Conservation (phyloP, 2,797 vertebrate species). For the Accipiter minullus region DNA sequence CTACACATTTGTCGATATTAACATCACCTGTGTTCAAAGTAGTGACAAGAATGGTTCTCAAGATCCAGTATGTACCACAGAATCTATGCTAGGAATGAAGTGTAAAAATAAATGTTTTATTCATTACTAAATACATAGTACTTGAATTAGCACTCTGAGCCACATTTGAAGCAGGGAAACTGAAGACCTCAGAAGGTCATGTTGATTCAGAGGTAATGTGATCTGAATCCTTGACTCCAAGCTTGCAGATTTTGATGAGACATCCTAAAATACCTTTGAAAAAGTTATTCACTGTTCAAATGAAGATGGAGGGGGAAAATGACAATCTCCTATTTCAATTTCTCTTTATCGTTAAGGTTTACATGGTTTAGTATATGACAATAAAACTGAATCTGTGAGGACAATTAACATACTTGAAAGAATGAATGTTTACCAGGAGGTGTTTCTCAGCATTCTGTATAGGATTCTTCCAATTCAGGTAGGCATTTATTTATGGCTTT, state of each 20-base stretch:
- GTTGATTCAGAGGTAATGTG: constrained; percentile 10
- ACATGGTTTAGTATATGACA: constrained; percentile 91
- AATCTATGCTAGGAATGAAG: constrained; percentile 15
- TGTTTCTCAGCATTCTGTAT: constrained; percentile 92
- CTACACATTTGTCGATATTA: neutral
- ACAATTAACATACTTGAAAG: constrained; percentile 96
- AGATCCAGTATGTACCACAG: neutral
- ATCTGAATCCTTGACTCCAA: constrained; percentile 26
- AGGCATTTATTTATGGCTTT: constrained; percentile 59
- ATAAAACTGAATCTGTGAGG: constrained; percentile 94
- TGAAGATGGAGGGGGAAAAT: constrained; percentile 46
- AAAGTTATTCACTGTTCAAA: constrained; percentile 62
- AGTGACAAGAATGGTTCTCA: neutral
- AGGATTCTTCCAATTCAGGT: constrained; percentile 91
- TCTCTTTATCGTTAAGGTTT: constrained; percentile 81
- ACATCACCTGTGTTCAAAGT: neutral
- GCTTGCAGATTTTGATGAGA: constrained; percentile 20
- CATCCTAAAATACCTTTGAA: constrained; percentile 58
- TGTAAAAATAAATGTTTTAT: constrained; percentile 4
- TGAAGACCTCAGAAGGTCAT: constrained; percentile 24
- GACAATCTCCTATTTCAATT: constrained; percentile 61
- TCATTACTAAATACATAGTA: neutral
- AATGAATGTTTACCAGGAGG: constrained; percentile 99
- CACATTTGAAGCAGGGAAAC: neutral
- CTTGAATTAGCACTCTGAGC: constrained; percentile 13